Percentiles rank a stretch among this genome's conserved stretches.
phyloP scores from a whole-genome alignment of 1,140 invertebrate genomes.

The Potamilus streckersoni region DNA sequence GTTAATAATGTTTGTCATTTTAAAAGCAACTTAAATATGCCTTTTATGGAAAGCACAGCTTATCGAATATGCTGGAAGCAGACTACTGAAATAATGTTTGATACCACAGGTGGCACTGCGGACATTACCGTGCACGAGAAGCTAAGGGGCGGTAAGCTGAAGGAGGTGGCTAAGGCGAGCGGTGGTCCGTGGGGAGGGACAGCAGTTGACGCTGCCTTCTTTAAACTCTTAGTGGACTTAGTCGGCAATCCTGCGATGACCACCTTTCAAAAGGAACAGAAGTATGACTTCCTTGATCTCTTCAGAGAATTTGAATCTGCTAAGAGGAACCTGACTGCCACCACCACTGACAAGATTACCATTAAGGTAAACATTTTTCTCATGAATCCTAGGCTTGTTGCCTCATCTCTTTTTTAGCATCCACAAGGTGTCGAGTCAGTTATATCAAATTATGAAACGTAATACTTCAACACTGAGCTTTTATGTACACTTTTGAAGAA shows the following conservation, averaged over 20 bases:
- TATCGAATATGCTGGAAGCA: too few relatives aligned
- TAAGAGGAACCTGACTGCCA: constrained; percentile 5
- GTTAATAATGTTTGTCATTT: too few relatives aligned
- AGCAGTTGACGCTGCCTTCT: constrained; percentile 10
- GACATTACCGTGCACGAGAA: constrained; percentile 19
- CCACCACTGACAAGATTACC: background rate
- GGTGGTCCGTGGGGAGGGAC: constrained; percentile 16
- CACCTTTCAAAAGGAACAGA: background rate
- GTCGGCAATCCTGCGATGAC: background rate
- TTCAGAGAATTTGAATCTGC: constrained; percentile 16
- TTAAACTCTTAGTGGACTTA: constrained; percentile 7
- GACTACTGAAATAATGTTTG: too few relatives aligned
- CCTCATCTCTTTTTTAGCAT: too few relatives aligned
- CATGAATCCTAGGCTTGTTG: too few relatives aligned
- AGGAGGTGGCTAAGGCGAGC: constrained; percentile 7
- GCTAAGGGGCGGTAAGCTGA: constrained; percentile 1
- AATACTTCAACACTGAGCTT: too few relatives aligned
- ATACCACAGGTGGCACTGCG: constrained; percentile 6
- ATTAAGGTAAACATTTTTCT: constrained; percentile 1
- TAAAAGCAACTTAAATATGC: too few relatives aligned
- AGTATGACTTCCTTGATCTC: constrained; percentile 19
- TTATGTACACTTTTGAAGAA: too few relatives aligned
- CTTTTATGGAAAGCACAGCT: too few relatives aligned
- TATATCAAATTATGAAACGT: too few relatives aligned
- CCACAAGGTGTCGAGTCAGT: too few relatives aligned